These are phyloP conservation scores for Caerostris darwini DNA, from an alignment of 1,140 invertebrate species.

Conservation along the genomic window DNA sequence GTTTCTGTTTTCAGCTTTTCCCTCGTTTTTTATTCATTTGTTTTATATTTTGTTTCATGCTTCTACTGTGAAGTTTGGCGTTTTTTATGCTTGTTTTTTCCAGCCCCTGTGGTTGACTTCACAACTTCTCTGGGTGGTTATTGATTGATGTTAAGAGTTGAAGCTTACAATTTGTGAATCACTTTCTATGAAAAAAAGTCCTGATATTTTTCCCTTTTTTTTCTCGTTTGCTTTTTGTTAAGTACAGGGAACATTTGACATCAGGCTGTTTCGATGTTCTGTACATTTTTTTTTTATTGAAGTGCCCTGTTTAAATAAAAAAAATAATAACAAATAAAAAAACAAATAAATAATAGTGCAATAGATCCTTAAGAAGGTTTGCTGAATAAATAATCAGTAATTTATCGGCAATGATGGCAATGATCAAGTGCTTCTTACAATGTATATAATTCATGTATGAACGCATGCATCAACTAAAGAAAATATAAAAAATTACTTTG, in stretches of 20 bases:
- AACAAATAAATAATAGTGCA: too few relatives aligned
- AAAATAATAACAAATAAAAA: too few relatives aligned
- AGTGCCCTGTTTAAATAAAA: too few relatives aligned
- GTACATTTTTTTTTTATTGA: background rate
- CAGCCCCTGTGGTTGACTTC: conserved; percentile 55
- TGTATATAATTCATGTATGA: too few relatives aligned
- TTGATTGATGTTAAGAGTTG: conserved; percentile 57
- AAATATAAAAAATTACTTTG: too few relatives aligned
- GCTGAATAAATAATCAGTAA: too few relatives aligned
- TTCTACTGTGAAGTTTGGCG: background rate
- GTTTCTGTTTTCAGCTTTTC: background rate
- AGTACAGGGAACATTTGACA: conserved; percentile 1
- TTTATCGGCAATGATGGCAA: too few relatives aligned
- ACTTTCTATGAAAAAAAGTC: background rate
- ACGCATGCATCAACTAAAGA: too few relatives aligned
- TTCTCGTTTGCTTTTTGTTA: conserved; percentile 16
- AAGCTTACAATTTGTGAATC: conserved; percentile 31
- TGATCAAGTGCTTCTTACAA: too few relatives aligned
- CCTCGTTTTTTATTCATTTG: background rate
- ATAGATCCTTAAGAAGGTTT: too few relatives aligned
- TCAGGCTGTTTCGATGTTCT: background rate
- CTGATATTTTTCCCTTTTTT: background rate
- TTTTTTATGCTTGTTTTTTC: conserved; percentile 13
- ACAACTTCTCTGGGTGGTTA: background rate
- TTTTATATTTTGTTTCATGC: conserved; percentile 52